Base-by-base conservation (phyloP, 2,888 invertebrate species). In the Atrina japonica region DNA sequence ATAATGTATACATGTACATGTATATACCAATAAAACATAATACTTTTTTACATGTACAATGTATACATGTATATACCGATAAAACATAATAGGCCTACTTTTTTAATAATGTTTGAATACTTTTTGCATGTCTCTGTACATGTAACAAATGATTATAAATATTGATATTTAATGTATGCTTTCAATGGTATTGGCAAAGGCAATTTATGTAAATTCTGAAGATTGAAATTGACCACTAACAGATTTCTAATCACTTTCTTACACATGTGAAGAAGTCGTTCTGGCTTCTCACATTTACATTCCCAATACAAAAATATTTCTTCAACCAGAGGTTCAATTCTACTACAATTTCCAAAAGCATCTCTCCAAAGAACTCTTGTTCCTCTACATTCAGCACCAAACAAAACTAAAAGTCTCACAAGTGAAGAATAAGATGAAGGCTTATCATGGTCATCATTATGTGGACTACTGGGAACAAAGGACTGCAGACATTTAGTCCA, bases 151-250 rank as follows among this genome's bases (percentile, higher is more conserved):
- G 35, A 35, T 21, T 61, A 61, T n/a, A 61, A 29, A 47, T 29
- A 30, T 30, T 59, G 59, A 59, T 27, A 45, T 40, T 73, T 74
- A 0, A 82, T 56, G 56, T 76, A 81, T 25, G 80, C 80, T 49
- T 71, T 76, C 25, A 81, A 65, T 35, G 75, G 76, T 45, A 68
- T 55, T 7, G 82, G 82, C 43, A 82, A 60, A 11, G 79, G 77
- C 16, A 82, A 72, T 9, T 66, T 60, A 21, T 75, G 76, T 30
- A 82, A 65, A 49, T 63, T 18, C 59, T 74, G 78, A 2, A 82
- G 71, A 9, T 69, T 65, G 18, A 76, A 69, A 35, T 66, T 56
- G 7, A 41, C 64, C 1, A 78, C 76, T 27, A 80, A 58, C 49
- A 66, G 71, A 29, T 61, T 63, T 7, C 81, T 73, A 14, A 82